Conservation (phyloP, 2,113 vertebrate species). For the Eubucco bourcierii region DNA sequence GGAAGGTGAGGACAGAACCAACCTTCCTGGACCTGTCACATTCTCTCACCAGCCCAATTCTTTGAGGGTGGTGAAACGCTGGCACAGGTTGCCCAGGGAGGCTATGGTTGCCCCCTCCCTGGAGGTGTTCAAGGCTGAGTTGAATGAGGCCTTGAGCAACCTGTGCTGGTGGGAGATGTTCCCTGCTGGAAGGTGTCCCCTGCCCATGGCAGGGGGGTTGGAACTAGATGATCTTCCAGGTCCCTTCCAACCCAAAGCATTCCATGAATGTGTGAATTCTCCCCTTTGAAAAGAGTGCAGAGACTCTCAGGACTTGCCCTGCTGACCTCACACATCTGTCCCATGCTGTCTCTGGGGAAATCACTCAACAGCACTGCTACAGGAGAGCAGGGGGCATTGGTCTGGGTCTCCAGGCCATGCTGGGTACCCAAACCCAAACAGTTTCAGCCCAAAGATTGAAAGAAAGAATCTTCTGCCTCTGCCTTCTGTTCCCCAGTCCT, state of each 20-base stretch:
- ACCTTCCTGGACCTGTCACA: too few relatives aligned
- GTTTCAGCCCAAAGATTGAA: neutral
- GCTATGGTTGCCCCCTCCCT: too few relatives aligned
- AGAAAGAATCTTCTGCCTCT: neutral
- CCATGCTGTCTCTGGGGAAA: rapidly evolving
- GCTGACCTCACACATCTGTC: neutral
- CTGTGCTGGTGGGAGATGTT: too few relatives aligned
- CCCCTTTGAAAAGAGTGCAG: neutral
- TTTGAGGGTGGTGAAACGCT: too few relatives aligned
- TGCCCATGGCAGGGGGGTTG: too few relatives aligned
- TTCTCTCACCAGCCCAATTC: rapidly evolving
- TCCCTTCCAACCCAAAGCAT: too few relatives aligned
- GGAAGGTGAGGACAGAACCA: neutral
- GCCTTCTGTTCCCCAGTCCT: neutral
- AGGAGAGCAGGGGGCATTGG: neutral
- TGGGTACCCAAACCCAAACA: neutral
- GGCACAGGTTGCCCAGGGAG: too few relatives aligned
- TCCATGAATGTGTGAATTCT: neutral
- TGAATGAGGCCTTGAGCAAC: too few relatives aligned
- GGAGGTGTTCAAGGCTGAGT: too few relatives aligned
- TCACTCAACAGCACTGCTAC: rapidly evolving
- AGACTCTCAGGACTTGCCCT: neutral
- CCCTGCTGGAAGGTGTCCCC: too few relatives aligned
- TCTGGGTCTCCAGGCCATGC: rapidly evolving
- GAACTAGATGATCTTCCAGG: too few relatives aligned